Base-by-base conservation (phyloP, 1,140 invertebrate species). In the Drosophila athabasca region DNA sequence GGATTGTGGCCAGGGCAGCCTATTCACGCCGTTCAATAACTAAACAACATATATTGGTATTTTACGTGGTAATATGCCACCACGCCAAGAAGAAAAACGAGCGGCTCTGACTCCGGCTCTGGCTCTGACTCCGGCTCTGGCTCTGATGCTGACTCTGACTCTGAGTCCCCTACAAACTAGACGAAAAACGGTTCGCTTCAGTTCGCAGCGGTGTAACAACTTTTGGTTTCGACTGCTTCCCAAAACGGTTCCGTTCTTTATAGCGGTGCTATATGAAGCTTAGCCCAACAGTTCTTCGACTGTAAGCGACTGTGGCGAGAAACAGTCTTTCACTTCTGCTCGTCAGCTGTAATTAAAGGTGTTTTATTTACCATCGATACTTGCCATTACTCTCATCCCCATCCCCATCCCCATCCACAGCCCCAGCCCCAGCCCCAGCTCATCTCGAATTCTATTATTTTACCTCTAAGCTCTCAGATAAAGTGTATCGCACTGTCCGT, bases 31-130 rank as follows among this genome's bases (percentile, higher is more conserved):
- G 74, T 70, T 78, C 82, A 87, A 82, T 75, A 85, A 80, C 80
- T 74, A 74, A 84, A 80, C 81, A 84, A 85, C 81, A 76, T 75
- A 87, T 88, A 87, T 87, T 87, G 88, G 75, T 87, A 87, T 88
- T 76, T 68, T 72, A 77, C 64, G 62, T 78, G 44, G 81, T 84
- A 80, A 84, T 80, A 73, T 77, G 67, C 69, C 68, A 60, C 22
- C 51, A 74, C 68, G 54, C 22, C 51, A 74, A 75, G 59, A 74
- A 75, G 59, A 76, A 54, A 76, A 76, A 69, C 59, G 29, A 74
- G 70, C 52, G 13, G 15, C 54, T 43, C 26, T 5, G 24, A 35
- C 43, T 43, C 26, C 5, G 24, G 41, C 43, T 48, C 41, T n/a
- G 13, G 15, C 54, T n/a, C n/a, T n/a, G n/a, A n/a, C n/a, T 43